Evolutionary conservation across 1,140 invertebrate species (phyloP).

Genomic region (Paraescarpia echinospica): DNA sequence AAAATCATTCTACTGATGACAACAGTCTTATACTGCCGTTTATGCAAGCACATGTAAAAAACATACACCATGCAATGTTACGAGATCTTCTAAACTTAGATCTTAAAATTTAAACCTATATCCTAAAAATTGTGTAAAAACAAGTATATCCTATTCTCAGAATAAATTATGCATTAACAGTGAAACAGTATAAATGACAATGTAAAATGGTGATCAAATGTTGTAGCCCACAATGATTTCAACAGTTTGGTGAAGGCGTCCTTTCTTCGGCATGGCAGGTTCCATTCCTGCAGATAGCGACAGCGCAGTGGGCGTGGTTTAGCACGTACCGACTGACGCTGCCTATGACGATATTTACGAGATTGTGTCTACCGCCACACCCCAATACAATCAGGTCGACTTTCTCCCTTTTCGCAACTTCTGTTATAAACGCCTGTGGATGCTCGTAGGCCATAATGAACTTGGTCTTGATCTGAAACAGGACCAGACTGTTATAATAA

Average conservation of each 20-base stretch:
- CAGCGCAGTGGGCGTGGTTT: background rate
- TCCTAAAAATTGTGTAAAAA: background rate
- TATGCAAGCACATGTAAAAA: background rate
- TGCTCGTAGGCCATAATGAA: background rate
- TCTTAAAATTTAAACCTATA: background rate
- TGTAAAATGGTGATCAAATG: background rate
- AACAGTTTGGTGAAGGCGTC: background rate
- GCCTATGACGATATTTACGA: background rate
- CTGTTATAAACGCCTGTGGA: background rate
- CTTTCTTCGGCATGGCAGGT: background rate
- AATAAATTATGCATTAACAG: background rate
- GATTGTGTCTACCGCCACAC: background rate
- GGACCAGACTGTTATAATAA: background rate
- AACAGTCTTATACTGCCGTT: background rate
- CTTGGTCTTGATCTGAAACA: background rate
- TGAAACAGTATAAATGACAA: background rate
- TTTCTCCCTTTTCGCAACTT: background rate
- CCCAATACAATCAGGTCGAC: background rate
- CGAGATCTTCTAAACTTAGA: background rate
- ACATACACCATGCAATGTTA: background rate
- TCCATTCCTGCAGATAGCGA: background rate
- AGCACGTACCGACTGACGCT: background rate
- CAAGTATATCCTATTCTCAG: background rate
- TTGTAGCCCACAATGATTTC: background rate
- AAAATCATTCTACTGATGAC: background rate